A percentile compares a stretch with the other conserved stretches of the same genome.
Conservation (phyloP, 2,113 vertebrate genomes). For the Corythaixoides concolor region DNA sequence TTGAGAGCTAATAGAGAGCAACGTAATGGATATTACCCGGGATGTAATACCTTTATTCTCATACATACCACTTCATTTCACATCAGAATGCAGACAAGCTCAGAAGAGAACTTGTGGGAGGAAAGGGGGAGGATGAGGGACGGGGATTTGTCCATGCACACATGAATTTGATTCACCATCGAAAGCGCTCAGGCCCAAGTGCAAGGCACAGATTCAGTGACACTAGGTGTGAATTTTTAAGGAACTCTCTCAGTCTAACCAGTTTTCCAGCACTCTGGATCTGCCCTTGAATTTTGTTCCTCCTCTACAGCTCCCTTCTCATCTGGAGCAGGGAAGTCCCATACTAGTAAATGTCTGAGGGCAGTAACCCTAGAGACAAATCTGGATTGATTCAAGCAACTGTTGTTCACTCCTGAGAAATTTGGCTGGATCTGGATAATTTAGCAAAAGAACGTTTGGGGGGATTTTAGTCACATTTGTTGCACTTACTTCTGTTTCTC, state of each 20-base stretch:
- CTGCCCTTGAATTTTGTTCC: background rate
- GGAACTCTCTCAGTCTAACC: background rate
- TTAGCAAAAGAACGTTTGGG: background rate
- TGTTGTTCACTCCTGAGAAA: background rate
- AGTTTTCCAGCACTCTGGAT: background rate
- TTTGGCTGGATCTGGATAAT: background rate
- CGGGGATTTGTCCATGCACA: background rate
- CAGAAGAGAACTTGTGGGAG: background rate
- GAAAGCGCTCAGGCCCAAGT: background rate
- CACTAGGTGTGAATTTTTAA: background rate
- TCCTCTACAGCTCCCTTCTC: background rate
- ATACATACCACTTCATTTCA: slow-evolving; percentile 13
- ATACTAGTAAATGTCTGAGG: background rate
- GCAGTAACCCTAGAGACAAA: background rate
- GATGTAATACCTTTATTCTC: slow-evolving; percentile 35
- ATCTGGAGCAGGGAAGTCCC: background rate
- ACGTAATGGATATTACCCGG: slow-evolving; percentile 34
- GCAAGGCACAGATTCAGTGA: background rate
- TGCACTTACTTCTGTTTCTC: background rate
- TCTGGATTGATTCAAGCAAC: background rate
- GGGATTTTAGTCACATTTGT: background rate
- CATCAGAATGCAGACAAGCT: slow-evolving; percentile 7
- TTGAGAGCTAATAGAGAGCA: slow-evolving; percentile 43
- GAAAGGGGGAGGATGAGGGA: background rate
- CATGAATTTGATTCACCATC: background rate